Conservation (phyloP, 1,140 invertebrate species). For the Kradibia gibbosae region DNA sequence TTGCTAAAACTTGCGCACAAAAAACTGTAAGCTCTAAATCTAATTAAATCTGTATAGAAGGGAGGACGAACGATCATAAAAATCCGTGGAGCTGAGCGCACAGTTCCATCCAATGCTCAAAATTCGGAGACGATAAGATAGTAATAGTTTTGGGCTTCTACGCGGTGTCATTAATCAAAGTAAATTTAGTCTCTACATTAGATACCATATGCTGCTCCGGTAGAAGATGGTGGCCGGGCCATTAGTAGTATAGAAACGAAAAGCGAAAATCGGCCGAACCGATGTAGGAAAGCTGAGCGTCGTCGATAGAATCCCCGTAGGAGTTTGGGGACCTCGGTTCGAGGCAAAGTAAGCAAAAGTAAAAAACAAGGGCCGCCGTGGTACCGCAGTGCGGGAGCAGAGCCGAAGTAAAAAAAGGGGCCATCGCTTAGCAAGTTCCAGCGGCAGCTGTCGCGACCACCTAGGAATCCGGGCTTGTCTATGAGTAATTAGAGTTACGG, state of each 20-base stretch:
- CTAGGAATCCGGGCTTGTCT: constrained; percentile 67
- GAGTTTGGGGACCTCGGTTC: background rate
- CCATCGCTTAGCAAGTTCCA: constrained; percentile 68
- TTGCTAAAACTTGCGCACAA: background rate
- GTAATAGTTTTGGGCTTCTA: background rate
- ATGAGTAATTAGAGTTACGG: constrained; percentile 74
- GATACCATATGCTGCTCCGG: background rate
- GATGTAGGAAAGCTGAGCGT: background rate
- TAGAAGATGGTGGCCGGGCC: background rate
- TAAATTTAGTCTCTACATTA: background rate
- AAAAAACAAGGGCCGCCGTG: background rate
- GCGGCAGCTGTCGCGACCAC: constrained; percentile 67
- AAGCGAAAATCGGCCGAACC: background rate
- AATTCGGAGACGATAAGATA: background rate
- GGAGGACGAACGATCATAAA: no score
- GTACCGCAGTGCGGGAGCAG: background rate
- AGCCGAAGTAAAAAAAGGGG: background rate
- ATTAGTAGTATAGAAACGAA: background rate
- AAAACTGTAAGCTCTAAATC: background rate
- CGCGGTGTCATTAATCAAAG: background rate
- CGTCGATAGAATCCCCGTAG: background rate
- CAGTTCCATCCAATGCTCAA: no score
- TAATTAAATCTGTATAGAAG: background rate
- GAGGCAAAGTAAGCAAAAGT: background rate
- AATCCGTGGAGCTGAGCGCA: no score